A percentile compares a stretch with the other conserved stretches of the same genome.
Evolutionary conservation across 2,113 vertebrate genomes (phyloP).

Genomic region (Amphiprion ocellaris): DNA sequence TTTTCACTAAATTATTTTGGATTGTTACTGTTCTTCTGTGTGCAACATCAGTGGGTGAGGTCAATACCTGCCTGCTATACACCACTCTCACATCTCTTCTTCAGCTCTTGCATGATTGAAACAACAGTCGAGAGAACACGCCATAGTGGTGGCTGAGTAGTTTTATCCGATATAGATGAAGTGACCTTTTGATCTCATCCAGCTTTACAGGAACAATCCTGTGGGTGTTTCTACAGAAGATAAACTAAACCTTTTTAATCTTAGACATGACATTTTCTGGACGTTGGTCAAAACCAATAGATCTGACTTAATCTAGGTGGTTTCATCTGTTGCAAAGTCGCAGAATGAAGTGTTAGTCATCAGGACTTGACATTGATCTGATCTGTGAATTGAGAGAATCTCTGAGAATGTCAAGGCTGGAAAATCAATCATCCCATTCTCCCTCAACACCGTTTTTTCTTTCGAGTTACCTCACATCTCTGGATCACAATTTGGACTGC

Average conservation of each 20-base stretch:
- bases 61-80: background rate
- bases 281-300: background rate
- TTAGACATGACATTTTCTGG: constrained; percentile 11
- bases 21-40: no score
- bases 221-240: constrained; percentile 15
- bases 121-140: background rate
- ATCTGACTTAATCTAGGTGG: background rate
- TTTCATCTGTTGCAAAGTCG: background rate
- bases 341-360: background rate
- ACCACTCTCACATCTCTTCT: background rate
- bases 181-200: constrained; percentile 48
- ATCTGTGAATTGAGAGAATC: constrained; percentile 18
- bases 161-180: constrained; percentile 47
- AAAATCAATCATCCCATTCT: constrained; percentile 29
- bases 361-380: constrained; percentile 27
- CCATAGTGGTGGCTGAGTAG: constrained; percentile 18
- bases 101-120: constrained; percentile 9
- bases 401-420: constrained; percentile 1
- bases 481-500: constrained; percentile 1
- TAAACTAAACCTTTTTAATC: constrained; percentile 53
- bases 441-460: constrained; percentile 16
- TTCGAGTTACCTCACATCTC: constrained; percentile 27
- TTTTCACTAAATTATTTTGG: no score
- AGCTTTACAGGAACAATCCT: constrained; percentile 43
- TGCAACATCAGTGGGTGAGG: background rate